Percentiles rank a stretch among this genome's conserved stretches.
Evolutionary conservation across 2,113 vertebrate species (phyloP).

Genomic region (Mungos mungo): DNA sequence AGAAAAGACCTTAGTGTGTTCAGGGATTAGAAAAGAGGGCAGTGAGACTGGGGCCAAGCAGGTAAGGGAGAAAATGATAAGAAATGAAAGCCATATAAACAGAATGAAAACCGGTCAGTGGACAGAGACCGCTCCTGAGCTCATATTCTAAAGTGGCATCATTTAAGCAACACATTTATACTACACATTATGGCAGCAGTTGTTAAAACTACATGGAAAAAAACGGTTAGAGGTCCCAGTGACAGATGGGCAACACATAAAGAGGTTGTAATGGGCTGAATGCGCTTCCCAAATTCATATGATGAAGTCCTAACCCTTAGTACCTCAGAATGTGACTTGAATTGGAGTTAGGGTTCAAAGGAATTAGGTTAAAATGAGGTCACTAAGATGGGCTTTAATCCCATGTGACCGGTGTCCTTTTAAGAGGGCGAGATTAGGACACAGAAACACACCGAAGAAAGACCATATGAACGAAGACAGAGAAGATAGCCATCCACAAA

Average conservation of each 20-base stretch:
- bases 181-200: not conserved
- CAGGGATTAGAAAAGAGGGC: not conserved
- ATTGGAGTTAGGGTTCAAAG: not conserved
- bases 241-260: not conserved
- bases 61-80: not conserved
- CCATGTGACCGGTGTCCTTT: not conserved
- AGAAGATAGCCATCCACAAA: not conserved
- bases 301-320: not conserved
- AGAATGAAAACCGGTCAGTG: not conserved
- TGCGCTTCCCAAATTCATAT: not conserved
- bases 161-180: constrained; percentile 23
- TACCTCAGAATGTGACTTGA: not conserved
- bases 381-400: not conserved
- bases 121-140: not conserved
- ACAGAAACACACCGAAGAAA: not conserved
- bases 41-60: not conserved
- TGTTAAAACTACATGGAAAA: not conserved
- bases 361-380: not conserved
- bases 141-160: not conserved
- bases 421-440: not conserved
- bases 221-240: not conserved
- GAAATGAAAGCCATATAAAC: not conserved
- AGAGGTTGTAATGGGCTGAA: not conserved
- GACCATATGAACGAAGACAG: not conserved
- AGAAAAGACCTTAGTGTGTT: not conserved